Base-by-base conservation (phyloP, 2,888 invertebrate species). In the Euphydryas editha region DNA sequence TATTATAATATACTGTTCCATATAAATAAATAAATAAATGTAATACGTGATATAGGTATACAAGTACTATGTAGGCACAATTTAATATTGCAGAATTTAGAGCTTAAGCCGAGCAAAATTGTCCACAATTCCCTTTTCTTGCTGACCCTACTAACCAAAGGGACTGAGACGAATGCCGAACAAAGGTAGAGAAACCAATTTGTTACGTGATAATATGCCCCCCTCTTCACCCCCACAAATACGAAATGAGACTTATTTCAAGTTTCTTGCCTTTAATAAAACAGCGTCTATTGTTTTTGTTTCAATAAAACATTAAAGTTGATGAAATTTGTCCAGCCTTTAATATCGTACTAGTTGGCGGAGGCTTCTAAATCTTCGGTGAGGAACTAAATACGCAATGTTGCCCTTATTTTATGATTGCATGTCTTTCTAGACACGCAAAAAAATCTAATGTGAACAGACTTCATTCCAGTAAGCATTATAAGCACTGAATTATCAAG, bases 151-250 rank as follows among this genome's bases (percentile, higher is more conserved):
- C 88, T 81, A 81, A 78, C 75, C 76, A 81, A 80, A 86, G 86
- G 85, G 84, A 82, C 81, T 75, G 82, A 75, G 80, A 80, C 83
- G 80, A 75, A 79, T 80, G 76, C 76, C 83, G 90, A 90, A 92
- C 90, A 91, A 92, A 91, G 90, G 90, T 88, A 90, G 85, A 83
- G 90, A 91, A 90, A 92, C 92, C 92, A 91, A 92, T 92, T 92
- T 91, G 90, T 90, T 92, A 91, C 92, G 91, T 92, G 92, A 92
- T 92, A 90, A 89, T 90, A 92, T 91, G 88, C 85, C 82, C 80
- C 84, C 81, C 72, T 71, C 70, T 71, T 72, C 70, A n/a, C 69
- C 68, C 72, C 76, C 67, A 30, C 72, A 74, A 74, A 78, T 78
- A 78, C 80, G 76, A 79, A 87, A 86, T 81, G 81, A 84, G 84